Evolutionary conservation across 2,113 vertebrate species (phyloP), one percentile per base, ranked within the genome.

Genomic region (Brienomyrus longianalis): DNA sequence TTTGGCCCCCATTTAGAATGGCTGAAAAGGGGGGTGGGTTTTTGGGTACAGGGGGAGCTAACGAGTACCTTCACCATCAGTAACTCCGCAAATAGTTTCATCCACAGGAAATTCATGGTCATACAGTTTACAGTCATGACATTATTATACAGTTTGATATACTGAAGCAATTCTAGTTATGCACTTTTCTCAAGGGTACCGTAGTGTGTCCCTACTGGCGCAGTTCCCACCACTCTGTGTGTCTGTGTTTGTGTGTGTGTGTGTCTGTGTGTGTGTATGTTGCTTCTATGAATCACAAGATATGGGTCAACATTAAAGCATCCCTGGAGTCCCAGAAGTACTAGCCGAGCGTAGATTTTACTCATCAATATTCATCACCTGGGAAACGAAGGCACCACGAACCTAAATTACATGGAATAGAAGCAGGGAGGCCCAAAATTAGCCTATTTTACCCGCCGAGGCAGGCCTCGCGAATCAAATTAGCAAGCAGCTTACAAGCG

Each of bases 291-390:
- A 80, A 80, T 80, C 74, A 19, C 74, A 27, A 59, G 59, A 66
- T 48, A 74, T 66, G 39, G 56, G 87, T 48, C 59, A 74, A 88
- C 45, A 88, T 84, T 47, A 35, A 56, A 52, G 85, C n/a, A 54
- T 85, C 50, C 45, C n/a, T 27, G 23, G 45, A 86, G 48, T 83
- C 83, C 48, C 50, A 52, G 27, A 5, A 87, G 51, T 51, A 3
- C 51, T 39, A 52, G 51, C 13, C 51, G 1, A 21, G 31, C 13
- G n/a, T 23, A 31, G 50, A 87, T 56, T 23, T 87, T 17, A 54
- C 31, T 87, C 84, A 86, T 86, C 27, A 87, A 56, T 87, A 87
- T 87, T 54, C 50, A 87, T 87, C 85, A 87, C 85, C 85, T 35
- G 85, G 85, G 85, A 52, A 23, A 35, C 31, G 17, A 52, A 87